These are phyloP conservation scores for Ellobius talpinus DNA, from an alignment of 2,113 vertebrate species.

Conservation along the genomic window DNA sequence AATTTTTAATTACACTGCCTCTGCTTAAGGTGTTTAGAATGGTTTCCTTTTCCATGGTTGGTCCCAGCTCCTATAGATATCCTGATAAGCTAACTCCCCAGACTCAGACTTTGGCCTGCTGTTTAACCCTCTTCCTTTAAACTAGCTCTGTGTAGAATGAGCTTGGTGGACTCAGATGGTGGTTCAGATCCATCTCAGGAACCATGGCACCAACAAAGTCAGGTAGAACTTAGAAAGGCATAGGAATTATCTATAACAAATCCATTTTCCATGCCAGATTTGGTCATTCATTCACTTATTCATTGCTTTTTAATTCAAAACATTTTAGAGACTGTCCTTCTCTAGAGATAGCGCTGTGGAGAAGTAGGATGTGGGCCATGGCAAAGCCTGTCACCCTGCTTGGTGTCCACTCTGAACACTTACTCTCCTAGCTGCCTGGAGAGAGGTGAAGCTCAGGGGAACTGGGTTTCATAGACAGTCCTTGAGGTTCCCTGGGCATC, in stretches of 20 bases:
- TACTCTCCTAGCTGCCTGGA: neutral
- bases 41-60: neutral
- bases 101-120: neutral
- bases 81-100: neutral
- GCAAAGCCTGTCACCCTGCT: conserved; percentile 9
- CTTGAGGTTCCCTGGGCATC: neutral
- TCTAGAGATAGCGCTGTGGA: conserved; percentile 22
- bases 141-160: neutral
- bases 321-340: conserved; percentile 8
- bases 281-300: conserved; percentile 2
- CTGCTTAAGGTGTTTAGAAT: neutral
- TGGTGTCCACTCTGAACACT: neutral
- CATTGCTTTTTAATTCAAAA: neutral
- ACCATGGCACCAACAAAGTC: neutral
- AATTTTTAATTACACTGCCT: neutral
- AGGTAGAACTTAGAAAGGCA: neutral
- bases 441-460: neutral
- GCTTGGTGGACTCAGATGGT: neutral
- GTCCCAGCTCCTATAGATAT: neutral
- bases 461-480: neutral
- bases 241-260: neutral
- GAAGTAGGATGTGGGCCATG: conserved; percentile 37
- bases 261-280: neutral
- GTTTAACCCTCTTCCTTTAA: neutral
- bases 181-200: neutral